Conservation (phyloP, 92 coral and sea anemone genomes). For the Phenganax stokvisi region DNA sequence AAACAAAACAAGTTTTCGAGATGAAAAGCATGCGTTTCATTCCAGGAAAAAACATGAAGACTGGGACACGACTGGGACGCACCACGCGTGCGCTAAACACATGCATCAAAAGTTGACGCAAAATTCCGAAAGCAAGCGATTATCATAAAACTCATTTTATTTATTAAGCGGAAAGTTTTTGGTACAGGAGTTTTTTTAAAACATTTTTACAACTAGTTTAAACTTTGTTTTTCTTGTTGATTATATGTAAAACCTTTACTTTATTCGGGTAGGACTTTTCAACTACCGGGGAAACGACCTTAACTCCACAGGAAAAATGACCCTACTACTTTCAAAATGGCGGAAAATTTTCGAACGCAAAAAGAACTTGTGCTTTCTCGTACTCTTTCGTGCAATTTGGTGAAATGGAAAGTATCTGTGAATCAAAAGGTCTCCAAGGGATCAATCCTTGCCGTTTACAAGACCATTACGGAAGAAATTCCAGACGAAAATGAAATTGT, state of each 20-base stretch:
- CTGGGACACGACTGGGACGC: neutral
- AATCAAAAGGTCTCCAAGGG: conserved; percentile 88
- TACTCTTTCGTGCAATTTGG: conserved; percentile 59
- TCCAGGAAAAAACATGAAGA: neutral
- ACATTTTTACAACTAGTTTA: too few relatives aligned
- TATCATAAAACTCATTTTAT: too few relatives aligned
- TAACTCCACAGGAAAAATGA: conserved; percentile 1
- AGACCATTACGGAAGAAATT: conserved; percentile 55
- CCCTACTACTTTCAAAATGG: conserved; percentile 79
- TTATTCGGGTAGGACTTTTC: neutral
- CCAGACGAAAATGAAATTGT: conserved; percentile 59
- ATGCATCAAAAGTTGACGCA: too few relatives aligned
- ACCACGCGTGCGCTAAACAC: neutral
- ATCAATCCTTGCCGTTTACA: conserved; percentile 84
- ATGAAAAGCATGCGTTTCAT: neutral
- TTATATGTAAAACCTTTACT: neutral
- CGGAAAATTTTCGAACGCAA: conserved; percentile 58
- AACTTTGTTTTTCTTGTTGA: neutral
- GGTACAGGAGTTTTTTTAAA: too few relatives aligned
- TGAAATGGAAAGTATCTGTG: conserved; percentile 79
- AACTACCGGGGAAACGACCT: neutral
- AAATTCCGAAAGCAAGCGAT: too few relatives aligned
- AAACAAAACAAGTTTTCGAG: neutral
- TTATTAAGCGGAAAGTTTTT: too few relatives aligned
- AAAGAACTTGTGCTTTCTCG: conserved; percentile 78